A percentile compares a stretch with the other conserved stretches of the same genome.
Evolutionary conservation across 92 coral and sea anemone genomes (phyloP).

Genomic region (Anthopleura xanthogrammica): DNA sequence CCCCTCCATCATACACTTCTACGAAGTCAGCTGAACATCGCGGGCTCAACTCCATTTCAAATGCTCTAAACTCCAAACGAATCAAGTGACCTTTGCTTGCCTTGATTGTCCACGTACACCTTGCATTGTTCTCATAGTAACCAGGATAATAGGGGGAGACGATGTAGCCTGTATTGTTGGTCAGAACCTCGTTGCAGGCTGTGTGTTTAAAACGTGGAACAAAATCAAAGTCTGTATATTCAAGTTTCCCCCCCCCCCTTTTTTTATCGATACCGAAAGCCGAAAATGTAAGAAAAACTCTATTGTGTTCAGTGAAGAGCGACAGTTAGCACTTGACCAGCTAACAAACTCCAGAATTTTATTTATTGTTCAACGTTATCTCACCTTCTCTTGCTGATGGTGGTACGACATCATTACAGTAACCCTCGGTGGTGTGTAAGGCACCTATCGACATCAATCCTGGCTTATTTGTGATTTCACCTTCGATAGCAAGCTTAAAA

Average conservation of each 20-base stretch:
- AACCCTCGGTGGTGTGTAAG: background rate
- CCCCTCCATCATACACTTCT: slow-evolving; percentile 26
- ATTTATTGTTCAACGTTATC: too few species aligned
- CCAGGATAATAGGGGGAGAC: slow-evolving; percentile 47
- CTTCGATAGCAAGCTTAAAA: background rate
- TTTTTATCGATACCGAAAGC: too few species aligned
- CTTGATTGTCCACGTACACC: slow-evolving; percentile 37
- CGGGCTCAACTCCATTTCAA: slow-evolving; percentile 30
- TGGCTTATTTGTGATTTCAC: background rate
- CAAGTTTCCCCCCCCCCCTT: too few species aligned
- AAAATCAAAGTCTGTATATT: too few species aligned
- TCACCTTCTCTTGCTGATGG: too few species aligned
- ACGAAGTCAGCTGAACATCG: slow-evolving; percentile 6
- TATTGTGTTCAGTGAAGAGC: too few species aligned
- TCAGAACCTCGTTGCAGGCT: slow-evolving; percentile 45
- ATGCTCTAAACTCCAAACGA: slow-evolving; percentile 27
- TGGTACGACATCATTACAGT: too few species aligned
- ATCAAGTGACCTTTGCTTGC: slow-evolving; percentile 36
- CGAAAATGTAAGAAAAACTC: too few species aligned
- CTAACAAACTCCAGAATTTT: too few species aligned
- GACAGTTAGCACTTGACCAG: too few species aligned
- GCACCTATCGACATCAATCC: background rate
- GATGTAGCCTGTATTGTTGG: slow-evolving; percentile 31
- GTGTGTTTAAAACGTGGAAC: background rate
- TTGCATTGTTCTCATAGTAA: slow-evolving; percentile 39